These are phyloP conservation scores for Phocoena sinus DNA, from an alignment of 2,113 vertebrate genomes.

Conservation along the genomic window DNA sequence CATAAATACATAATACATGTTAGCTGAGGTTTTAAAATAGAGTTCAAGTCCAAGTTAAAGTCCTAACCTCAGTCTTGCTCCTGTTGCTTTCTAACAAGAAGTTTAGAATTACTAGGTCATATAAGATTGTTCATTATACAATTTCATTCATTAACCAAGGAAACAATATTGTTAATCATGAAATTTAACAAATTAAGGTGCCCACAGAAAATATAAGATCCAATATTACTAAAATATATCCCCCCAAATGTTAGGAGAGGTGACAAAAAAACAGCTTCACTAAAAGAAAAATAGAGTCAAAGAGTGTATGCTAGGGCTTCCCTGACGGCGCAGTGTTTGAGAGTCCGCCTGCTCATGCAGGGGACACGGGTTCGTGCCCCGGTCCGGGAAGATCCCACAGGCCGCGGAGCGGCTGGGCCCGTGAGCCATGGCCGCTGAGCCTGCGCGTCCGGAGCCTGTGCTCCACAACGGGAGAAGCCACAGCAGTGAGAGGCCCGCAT, in stretches of 20 bases:
- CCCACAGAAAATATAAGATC: neutral
- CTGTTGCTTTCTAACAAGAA: neutral
- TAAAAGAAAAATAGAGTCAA: neutral
- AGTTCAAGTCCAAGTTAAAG: neutral
- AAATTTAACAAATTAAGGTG: slow-evolving; percentile 22
- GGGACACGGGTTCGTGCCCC: too few relatives aligned
- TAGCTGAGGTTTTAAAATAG: neutral
- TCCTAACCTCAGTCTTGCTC: neutral
- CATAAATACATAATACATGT: neutral
- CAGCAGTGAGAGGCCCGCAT: too few relatives aligned
- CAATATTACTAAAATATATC: neutral
- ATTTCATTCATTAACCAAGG: neutral
- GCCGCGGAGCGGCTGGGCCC: too few relatives aligned
- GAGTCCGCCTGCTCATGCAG: too few relatives aligned
- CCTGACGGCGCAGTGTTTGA: too few relatives aligned
- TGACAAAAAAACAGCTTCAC: neutral
- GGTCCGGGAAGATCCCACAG: too few relatives aligned
- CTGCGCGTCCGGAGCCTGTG: too few relatives aligned
- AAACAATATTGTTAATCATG: neutral
- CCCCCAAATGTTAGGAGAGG: neutral
- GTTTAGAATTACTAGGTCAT: neutral
- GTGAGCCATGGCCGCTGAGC: too few relatives aligned
- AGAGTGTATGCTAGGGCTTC: neutral
- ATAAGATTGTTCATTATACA: neutral
- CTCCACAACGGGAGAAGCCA: too few relatives aligned